These are phyloP conservation scores for Epizoanthus rinbou DNA, from an alignment of 92 coral and sea anemone genomes.

Conservation along the genomic window DNA sequence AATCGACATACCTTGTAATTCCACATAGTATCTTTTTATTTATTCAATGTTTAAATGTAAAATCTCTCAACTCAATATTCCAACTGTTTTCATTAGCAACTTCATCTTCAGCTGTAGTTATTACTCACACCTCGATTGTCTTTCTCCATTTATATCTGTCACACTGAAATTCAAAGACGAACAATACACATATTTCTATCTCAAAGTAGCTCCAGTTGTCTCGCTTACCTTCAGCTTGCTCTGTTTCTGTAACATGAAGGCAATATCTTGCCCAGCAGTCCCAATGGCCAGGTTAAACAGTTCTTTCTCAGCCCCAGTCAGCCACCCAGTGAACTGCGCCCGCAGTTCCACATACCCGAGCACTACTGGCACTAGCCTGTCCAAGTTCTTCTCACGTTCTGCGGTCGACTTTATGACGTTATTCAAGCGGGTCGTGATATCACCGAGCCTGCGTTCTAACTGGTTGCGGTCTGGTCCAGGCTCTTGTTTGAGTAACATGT, in stretches of 20 bases:
- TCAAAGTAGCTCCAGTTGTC: neutral
- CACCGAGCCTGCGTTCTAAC: conserved; percentile 69
- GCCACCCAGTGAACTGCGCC: conserved; percentile 77
- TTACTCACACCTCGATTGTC: neutral
- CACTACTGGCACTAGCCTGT: conserved; percentile 80
- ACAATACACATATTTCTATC: neutral
- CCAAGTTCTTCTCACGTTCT: conserved; percentile 81
- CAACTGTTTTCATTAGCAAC: neutral
- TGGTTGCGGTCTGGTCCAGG: conserved; percentile 74
- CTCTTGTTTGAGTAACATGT: conserved; percentile 63
- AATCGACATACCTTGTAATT: too few species aligned
- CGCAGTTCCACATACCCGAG: conserved; percentile 77
- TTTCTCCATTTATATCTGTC: too few species aligned
- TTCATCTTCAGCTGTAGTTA: neutral
- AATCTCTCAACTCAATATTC: neutral
- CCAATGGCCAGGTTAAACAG: conserved; percentile 64
- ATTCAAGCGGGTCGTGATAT: conserved; percentile 81
- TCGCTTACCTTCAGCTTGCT: conserved; percentile 72
- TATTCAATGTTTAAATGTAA: neutral
- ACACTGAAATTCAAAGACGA: neutral
- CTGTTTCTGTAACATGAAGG: conserved; percentile 77
- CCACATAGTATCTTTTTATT: too few species aligned
- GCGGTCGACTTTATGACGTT: conserved; percentile 65
- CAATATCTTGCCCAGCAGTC: conserved; percentile 66
- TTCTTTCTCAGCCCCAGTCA: conserved; percentile 79